Conservation (phyloP, 1,140 invertebrate species). For the Drosophila nigrodunni region DNA sequence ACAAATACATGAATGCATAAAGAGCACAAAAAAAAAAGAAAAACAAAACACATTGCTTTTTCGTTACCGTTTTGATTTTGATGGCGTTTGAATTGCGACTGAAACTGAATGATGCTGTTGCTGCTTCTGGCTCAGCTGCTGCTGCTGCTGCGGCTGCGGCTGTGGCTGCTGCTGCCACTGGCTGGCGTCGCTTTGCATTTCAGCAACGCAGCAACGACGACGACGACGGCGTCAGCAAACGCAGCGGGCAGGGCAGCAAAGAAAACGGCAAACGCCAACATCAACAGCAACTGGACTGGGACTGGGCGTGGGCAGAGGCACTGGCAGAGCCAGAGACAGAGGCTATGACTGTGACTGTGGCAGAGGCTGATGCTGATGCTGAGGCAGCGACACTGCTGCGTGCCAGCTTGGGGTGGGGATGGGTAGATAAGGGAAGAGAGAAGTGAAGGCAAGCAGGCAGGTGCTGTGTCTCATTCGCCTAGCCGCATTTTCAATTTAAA, state of each 20-base stretch:
- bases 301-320: slow-evolving; percentile 25
- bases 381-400: not conserved
- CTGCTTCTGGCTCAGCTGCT: slow-evolving; percentile 47
- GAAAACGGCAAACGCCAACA: slow-evolving; percentile 51
- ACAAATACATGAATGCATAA: not conserved
- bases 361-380: not conserved
- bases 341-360: not conserved
- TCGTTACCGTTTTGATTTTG: slow-evolving; percentile 80
- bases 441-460: slow-evolving; percentile 16
- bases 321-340: slow-evolving; percentile 12
- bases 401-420: not conserved
- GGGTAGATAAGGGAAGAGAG: too few species aligned
- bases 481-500: slow-evolving; percentile 76
- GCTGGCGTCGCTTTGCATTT: slow-evolving; percentile 45
- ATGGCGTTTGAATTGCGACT: slow-evolving; percentile 83
- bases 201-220: slow-evolving; percentile 8
- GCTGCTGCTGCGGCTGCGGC: slow-evolving; percentile 14
- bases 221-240: slow-evolving; percentile 24
- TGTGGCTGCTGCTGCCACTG: slow-evolving; percentile 21
- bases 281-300: slow-evolving; percentile 29
- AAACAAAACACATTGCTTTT: slow-evolving; percentile 42
- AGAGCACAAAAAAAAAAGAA: not conserved
- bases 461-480: slow-evolving; percentile 36
- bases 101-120: slow-evolving; percentile 76
- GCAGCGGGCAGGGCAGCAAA: slow-evolving; percentile 37